Evolutionary conservation across 2,113 vertebrate species (phyloP).

Genomic region (Brienomyrus longianalis): DNA sequence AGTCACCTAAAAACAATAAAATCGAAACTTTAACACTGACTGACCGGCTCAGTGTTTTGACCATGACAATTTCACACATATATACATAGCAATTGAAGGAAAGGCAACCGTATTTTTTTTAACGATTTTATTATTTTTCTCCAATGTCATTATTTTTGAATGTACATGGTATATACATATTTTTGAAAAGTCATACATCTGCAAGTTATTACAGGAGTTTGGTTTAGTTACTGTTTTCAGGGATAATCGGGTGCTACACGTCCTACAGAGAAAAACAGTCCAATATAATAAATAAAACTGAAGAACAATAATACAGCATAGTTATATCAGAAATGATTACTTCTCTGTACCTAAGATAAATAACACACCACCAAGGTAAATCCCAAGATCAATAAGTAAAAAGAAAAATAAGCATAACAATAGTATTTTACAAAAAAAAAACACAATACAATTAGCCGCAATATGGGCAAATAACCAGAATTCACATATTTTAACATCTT

Average conservation of each 20-base stretch:
- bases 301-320: constrained; percentile 2
- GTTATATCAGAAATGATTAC: neutral
- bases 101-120: neutral
- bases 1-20: neutral
- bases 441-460: constrained; percentile 17
- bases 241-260: constrained; percentile 15
- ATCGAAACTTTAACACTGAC: neutral
- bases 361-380: neutral
- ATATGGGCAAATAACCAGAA: constrained; percentile 25
- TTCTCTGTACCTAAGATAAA: constrained; percentile 1
- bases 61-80: neutral
- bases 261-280: constrained; percentile 8
- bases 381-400: neutral
- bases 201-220: neutral
- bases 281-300: neutral
- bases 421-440: constrained; percentile 6
- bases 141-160: constrained; percentile 9
- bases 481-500: constrained; percentile 6
- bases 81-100: neutral
- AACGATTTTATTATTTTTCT: constrained; percentile 17
- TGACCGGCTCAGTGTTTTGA: neutral
- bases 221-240: neutral
- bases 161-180: constrained; percentile 19
- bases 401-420: constrained; percentile 6
- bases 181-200: constrained; percentile 17